Conservation (phyloP, 2,113 vertebrate genomes). For the Caranx ignobilis region DNA sequence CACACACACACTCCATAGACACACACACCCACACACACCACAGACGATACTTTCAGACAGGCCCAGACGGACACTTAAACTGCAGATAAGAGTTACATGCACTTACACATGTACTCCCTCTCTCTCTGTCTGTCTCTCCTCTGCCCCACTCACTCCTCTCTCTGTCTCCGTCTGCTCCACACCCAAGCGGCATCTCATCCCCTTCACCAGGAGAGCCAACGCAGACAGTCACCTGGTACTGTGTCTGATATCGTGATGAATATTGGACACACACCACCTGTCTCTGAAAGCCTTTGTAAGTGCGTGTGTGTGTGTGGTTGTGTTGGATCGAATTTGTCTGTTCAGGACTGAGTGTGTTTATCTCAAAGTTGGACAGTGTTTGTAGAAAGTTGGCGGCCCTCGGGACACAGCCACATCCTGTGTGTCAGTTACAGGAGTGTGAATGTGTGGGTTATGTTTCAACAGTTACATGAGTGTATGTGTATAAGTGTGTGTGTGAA, state of each 20-base stretch:
- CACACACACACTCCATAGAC: conserved; percentile 12
- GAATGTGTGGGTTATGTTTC: conserved; percentile 16
- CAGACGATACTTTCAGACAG: conserved; percentile 50
- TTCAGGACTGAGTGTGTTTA: not conserved
- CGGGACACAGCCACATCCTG: conserved; percentile 40
- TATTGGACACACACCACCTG: conserved; percentile 55
- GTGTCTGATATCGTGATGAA: conserved; percentile 57
- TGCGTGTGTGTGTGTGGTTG: not conserved
- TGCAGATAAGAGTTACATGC: conserved; percentile 53
- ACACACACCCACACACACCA: conserved; percentile 28
- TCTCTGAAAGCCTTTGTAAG: conserved; percentile 36
- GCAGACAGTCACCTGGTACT: conserved; percentile 61
- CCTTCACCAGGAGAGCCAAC: conserved; percentile 44
- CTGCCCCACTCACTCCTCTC: conserved; percentile 39
- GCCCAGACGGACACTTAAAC: conserved; percentile 64
- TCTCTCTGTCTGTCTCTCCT: conserved; percentile 23
- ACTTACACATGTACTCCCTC: conserved; percentile 59
- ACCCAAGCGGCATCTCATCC: conserved; percentile 23
- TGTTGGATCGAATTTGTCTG: not conserved
- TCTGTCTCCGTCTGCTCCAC: conserved; percentile 19
- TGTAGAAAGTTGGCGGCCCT: conserved; percentile 27
- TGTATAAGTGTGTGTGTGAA: not conserved
- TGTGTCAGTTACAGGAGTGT: conserved; percentile 26
- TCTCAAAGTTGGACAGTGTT: conserved; percentile 8
- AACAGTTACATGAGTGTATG: conserved; percentile 3